These are phyloP conservation scores for Atethmia centrago DNA, from an alignment of 2,888 invertebrate species.

Conservation along the genomic window DNA sequence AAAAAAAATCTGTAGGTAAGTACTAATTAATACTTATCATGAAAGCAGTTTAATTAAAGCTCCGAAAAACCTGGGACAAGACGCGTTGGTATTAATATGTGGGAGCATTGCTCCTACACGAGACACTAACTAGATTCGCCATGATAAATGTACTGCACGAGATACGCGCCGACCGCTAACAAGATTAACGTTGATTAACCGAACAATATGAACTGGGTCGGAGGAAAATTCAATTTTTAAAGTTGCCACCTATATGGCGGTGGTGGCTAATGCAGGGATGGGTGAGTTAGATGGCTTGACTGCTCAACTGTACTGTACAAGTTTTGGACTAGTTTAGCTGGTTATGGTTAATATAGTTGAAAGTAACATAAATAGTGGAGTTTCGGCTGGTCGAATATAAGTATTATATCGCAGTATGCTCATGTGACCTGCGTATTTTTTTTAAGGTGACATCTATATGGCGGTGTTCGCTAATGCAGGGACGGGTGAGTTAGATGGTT, in stretches of 20 bases:
- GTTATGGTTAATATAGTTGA: background rate
- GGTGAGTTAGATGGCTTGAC: slow-evolving; percentile 43
- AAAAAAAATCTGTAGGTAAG: background rate
- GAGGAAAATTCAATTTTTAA: slow-evolving; percentile 77
- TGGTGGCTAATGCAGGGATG: slow-evolving; percentile 52
- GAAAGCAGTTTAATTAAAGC: slow-evolving; percentile 18
- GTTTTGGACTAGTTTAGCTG: slow-evolving; percentile 4
- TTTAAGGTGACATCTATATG: slow-evolving; percentile 68
- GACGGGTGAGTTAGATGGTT: slow-evolving; percentile 45
- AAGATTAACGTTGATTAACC: slow-evolving; percentile 79
- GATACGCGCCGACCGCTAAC: slow-evolving; percentile 71
- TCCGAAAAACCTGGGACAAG: slow-evolving; percentile 33
- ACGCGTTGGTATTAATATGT: slow-evolving; percentile 48
- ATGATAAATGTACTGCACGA: slow-evolving; percentile 70
- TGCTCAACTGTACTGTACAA: background rate
- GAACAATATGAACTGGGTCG: slow-evolving; percentile 80
- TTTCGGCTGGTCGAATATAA: background rate
- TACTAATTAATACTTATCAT: background rate
- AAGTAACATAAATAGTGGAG: background rate
- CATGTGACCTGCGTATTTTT: too few relatives aligned
- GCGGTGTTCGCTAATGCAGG: slow-evolving; percentile 51
- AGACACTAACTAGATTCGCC: slow-evolving; percentile 70
- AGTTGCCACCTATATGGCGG: slow-evolving; percentile 59
- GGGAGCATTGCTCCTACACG: slow-evolving; percentile 61
- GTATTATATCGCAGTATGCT: background rate